phyloP scores from a whole-genome alignment of 2,888 invertebrate genomes.

The Parnassius mnemosyne region DNA sequence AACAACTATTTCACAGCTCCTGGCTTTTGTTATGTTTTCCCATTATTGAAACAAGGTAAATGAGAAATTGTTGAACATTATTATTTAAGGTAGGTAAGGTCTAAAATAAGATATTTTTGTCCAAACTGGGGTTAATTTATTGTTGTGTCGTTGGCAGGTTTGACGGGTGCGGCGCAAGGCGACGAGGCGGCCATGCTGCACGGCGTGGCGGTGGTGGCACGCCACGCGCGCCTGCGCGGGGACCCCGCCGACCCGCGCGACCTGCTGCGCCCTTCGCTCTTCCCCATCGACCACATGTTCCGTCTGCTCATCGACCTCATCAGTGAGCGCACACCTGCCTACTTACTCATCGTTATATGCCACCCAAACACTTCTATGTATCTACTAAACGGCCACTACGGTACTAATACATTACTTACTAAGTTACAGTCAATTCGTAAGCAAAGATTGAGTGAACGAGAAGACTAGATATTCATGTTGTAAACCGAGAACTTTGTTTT shows the following conservation, averaged over 20 bases:
- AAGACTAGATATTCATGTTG: too few relatives aligned
- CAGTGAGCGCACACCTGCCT: slow-evolving; percentile 63
- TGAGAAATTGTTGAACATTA: background rate
- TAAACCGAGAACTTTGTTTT: too few relatives aligned
- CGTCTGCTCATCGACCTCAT: slow-evolving; percentile 88
- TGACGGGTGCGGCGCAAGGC: slow-evolving; percentile 65
- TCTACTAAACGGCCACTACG: too few relatives aligned
- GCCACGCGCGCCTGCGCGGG: slow-evolving; percentile 80
- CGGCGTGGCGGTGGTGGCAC: slow-evolving; percentile 80
- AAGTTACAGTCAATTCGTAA: too few relatives aligned
- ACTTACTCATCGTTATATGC: too few relatives aligned
- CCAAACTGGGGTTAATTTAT: too few relatives aligned
- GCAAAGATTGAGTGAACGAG: too few relatives aligned
- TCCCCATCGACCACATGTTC: slow-evolving; percentile 92
- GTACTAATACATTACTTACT: too few relatives aligned
- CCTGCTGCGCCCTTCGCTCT: slow-evolving; percentile 85
- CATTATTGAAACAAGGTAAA: slow-evolving; percentile 84
- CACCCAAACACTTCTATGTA: too few relatives aligned
- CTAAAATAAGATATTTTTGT: too few relatives aligned
- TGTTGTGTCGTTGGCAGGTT: slow-evolving; percentile 35
- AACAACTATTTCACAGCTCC: slow-evolving; percentile 82
- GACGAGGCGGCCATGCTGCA: slow-evolving; percentile 77
- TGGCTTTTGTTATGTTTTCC: slow-evolving; percentile 91
- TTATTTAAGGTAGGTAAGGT: too few relatives aligned
- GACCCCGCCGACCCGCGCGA: slow-evolving; percentile 75